A percentile compares a stretch with the other conserved stretches of the same genome.
phyloP scores from a whole-genome alignment of 1,140 invertebrate species.

The Drosophila willistoni region DNA sequence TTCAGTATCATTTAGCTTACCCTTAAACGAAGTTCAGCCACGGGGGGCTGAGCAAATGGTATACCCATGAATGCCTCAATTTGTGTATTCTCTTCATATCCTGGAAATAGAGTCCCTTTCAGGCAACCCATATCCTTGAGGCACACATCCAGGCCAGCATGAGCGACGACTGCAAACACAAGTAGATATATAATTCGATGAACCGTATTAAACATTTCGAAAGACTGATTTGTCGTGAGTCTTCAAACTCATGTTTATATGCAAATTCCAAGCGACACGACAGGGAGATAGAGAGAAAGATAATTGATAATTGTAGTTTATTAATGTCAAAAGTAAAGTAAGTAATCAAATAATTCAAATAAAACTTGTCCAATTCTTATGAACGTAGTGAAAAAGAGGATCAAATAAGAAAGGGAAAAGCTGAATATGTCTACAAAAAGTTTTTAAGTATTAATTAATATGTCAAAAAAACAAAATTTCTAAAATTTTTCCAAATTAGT shows the following conservation, averaged over 20 bases:
- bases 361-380: not conserved
- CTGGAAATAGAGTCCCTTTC: slow-evolving; percentile 54
- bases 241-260: not conserved
- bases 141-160: slow-evolving; percentile 56
- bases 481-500: too few species aligned
- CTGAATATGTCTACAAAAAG: too few species aligned
- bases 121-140: slow-evolving; percentile 61
- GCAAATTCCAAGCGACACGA: too few species aligned
- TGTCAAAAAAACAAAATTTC: too few species aligned
- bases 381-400: not conserved
- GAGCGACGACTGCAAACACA: not conserved
- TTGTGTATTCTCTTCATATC: slow-evolving; percentile 24
- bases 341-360: not conserved
- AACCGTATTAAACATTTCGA: not conserved
- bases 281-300: not conserved
- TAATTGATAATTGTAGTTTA: not conserved
- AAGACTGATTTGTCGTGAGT: not conserved
- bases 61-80: slow-evolving; percentile 75
- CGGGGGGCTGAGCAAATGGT: slow-evolving; percentile 74
- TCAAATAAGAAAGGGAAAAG: too few species aligned
- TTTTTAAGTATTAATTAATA: too few species aligned
- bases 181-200: not conserved
- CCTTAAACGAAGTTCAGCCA: slow-evolving; percentile 60
- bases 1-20: slow-evolving; percentile 24
- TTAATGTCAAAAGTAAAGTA: not conserved